Conservation (phyloP, 2,888 invertebrate species). For the Caenorhabditis sp. region DNA sequence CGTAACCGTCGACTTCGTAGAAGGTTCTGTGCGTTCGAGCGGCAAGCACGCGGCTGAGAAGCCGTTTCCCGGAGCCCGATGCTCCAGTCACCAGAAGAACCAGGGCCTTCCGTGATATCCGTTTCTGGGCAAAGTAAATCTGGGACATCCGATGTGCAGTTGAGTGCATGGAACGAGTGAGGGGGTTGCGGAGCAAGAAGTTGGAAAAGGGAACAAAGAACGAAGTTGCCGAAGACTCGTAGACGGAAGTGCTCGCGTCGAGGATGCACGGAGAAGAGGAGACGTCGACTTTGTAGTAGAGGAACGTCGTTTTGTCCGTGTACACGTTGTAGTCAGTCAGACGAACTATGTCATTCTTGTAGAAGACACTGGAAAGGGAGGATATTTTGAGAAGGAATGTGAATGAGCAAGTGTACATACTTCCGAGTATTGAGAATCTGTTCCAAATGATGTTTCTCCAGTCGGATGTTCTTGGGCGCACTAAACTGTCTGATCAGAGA, state of each 20-base stretch:
- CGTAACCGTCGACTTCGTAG: slow-evolving; percentile 64
- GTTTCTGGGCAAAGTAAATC: slow-evolving; percentile 29
- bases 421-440: slow-evolving; percentile 8
- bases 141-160: slow-evolving; percentile 32
- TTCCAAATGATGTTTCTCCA: slow-evolving; percentile 32
- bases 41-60: slow-evolving; percentile 55
- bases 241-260: slow-evolving; percentile 53
- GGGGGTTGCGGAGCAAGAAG: slow-evolving; percentile 7
- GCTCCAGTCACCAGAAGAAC: slow-evolving; percentile 60
- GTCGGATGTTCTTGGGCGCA: slow-evolving; percentile 15
- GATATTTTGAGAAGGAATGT: not conserved
- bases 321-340: slow-evolving; percentile 40
- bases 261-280: slow-evolving; percentile 47
- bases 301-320: slow-evolving; percentile 14
- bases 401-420: not conserved
- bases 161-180: slow-evolving; percentile 12
- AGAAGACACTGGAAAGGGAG: slow-evolving; percentile 54
- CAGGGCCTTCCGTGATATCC: slow-evolving; percentile 21
- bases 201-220: slow-evolving; percentile 34
- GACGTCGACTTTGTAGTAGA: slow-evolving; percentile 51
- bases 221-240: slow-evolving; percentile 44
- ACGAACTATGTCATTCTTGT: slow-evolving; percentile 61
- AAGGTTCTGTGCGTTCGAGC: slow-evolving; percentile 60
- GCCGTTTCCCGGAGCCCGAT: slow-evolving; percentile 64
- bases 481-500: slow-evolving; percentile 22